Conservation (phyloP, 2,797 vertebrate species). For the Typhlichthys subterraneus region DNA sequence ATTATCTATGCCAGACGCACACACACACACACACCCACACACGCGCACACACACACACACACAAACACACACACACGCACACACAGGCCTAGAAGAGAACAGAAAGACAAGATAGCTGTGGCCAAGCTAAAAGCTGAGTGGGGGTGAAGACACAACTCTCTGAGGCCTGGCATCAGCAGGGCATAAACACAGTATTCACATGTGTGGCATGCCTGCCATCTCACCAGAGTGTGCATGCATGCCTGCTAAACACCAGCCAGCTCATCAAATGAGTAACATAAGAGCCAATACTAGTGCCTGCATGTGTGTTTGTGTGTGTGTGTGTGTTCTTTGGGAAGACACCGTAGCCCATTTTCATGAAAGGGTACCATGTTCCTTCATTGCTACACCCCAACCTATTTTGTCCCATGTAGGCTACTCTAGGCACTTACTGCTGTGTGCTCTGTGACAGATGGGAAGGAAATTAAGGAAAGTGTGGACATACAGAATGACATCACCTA, state of each 20-base stretch:
- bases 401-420: conserved; percentile 31
- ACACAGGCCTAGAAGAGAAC: background rate
- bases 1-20: no score
- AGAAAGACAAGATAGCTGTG: conserved; percentile 35
- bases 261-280: background rate
- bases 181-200: conserved; percentile 66
- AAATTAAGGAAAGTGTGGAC: conserved; percentile 21
- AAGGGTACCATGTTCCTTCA: background rate
- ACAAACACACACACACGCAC: background rate
- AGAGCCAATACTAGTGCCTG: background rate
- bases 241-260: conserved; percentile 36
- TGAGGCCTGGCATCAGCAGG: conserved; percentile 59
- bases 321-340: conserved; percentile 1
- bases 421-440: conserved; percentile 39
- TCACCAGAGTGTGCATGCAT: conserved; percentile 41
- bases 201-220: conserved; percentile 65
- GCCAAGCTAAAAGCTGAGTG: conserved; percentile 60
- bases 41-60: background rate
- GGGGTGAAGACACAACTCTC: conserved; percentile 59
- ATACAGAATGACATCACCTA: background rate
- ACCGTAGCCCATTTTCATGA: background rate
- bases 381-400: conserved; percentile 37
- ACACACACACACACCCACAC: background rate
- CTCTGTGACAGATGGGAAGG: conserved; percentile 25
- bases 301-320: conserved; percentile 1